Evolutionary conservation across 2,797 vertebrate genomes (phyloP), one percentile per base, ranked within the genome.

Genomic region (Poecilia picta): DNA sequence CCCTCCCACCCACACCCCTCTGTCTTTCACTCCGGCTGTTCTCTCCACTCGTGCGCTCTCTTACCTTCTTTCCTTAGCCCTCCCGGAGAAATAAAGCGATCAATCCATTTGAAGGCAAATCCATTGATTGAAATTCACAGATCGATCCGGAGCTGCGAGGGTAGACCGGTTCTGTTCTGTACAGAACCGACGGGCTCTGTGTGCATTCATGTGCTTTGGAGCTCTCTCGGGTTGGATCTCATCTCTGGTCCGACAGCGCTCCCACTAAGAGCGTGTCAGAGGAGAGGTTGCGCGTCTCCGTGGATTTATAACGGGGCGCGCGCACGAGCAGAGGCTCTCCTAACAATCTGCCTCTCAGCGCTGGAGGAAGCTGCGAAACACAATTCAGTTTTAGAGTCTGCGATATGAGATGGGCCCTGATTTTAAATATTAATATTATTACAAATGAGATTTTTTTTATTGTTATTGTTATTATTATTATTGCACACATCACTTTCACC

Each of bases 51-150:
- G 71, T 87, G 59, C 81, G 83, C 84, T 87, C 79, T 85, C 85
- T 79, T 77, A 72, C 72, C 83, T 86, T 33, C 18, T 41, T 33
- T 43, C 8, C 79, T 55, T 83, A 89, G 77, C 88, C 90, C 89
- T 87, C 79, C 86, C 80, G 91, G 87, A 92, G 90, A 89, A 87
- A 93, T 93, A 92, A 93, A 94, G 95, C 87, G 78, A 87, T 75
- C 92, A 93, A 94, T 95, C 91, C 84, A 88, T 92, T 93, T 95
- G 90, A 94, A 93, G 87, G 87, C 94, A 94, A 94, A 95, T 96
- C 96, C 96, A 97, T 97, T 86, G 95, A 96, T 95, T 91, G 74
- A 75, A 81, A 77, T 74, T 77, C 79, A 83, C 88, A 91, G 84
- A 86, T 96, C 93, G 94, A 92, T 94, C 94, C 93, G 82, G 86